Evolutionary conservation across 2,888 invertebrate genomes (phyloP).

Genomic region (Lamproptera curius): DNA sequence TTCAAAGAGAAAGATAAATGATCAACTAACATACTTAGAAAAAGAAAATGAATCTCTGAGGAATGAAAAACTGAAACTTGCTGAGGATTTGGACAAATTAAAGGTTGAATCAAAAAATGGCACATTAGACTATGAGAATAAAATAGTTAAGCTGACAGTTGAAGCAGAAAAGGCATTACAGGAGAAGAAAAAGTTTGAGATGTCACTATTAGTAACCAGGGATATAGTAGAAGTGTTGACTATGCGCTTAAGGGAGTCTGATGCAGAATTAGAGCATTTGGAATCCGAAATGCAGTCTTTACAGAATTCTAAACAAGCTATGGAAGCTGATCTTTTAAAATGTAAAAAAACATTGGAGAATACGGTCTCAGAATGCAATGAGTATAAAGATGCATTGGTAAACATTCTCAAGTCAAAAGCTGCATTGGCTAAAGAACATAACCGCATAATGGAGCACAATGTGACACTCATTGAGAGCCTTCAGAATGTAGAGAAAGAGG

Average conservation of each 20-base stretch:
- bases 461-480: conserved; percentile 67
- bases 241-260: conserved; percentile 76
- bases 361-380: conserved; percentile 60
- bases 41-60: conserved; percentile 47
- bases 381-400: conserved; percentile 68
- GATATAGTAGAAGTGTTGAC: conserved; percentile 79
- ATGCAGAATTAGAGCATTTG: conserved; percentile 77
- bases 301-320: conserved; percentile 48
- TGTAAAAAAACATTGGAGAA: conserved; percentile 57
- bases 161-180: conserved; percentile 62
- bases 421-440: conserved; percentile 65
- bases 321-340: conserved; percentile 54
- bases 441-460: conserved; percentile 70
- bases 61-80: conserved; percentile 42
- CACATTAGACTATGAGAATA: conserved; percentile 60
- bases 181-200: conserved; percentile 77
- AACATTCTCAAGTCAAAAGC: conserved; percentile 70
- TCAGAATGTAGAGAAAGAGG: conserved; percentile 68
- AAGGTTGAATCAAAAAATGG: conserved; percentile 59
- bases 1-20: conserved; percentile 44
- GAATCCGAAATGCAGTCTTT: conserved; percentile 57
- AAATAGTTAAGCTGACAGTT: conserved; percentile 59
- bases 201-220: conserved; percentile 78
- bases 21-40: conserved; percentile 48
- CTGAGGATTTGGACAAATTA: conserved; percentile 46